Evolutionary conservation across 1,140 invertebrate species (phyloP).

Genomic region (Bombus pascuorum): DNA sequence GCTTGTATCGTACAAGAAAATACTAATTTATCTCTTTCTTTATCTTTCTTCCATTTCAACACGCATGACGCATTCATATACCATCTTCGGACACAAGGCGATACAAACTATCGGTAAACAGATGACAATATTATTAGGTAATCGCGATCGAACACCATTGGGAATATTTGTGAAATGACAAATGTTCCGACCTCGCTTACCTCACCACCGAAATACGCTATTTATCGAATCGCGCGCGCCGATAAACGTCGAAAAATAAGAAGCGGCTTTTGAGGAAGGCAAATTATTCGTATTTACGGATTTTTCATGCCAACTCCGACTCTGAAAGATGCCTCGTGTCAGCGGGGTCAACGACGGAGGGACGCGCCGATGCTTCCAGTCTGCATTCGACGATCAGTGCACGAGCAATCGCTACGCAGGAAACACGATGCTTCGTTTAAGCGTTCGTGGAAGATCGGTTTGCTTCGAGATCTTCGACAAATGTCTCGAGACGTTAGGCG

Average conservation of each 20-base stretch:
- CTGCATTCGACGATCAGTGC: conserved; percentile 17
- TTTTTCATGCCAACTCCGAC: conserved; percentile 31
- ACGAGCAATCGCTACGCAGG: not conserved
- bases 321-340: conserved; percentile 25
- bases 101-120: not conserved
- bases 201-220: not conserved
- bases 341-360: conserved; percentile 46
- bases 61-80: too few relatives aligned
- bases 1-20: conserved; percentile 18
- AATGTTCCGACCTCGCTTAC: too few relatives aligned
- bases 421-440: conserved; percentile 60
- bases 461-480: conserved; percentile 20
- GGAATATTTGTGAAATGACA: not conserved
- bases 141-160: not conserved
- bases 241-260: not conserved
- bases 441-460: conserved; percentile 6
- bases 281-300: not conserved
- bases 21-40: conserved; percentile 38
- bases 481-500: not conserved
- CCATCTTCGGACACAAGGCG: too few relatives aligned
- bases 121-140: not conserved
- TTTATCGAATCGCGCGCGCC: not conserved
- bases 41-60: conserved; percentile 12
- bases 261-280: too few relatives aligned
- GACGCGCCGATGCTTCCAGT: not conserved